Base-by-base conservation (phyloP, 2,888 invertebrate species). In the Corythucha ciliata region DNA sequence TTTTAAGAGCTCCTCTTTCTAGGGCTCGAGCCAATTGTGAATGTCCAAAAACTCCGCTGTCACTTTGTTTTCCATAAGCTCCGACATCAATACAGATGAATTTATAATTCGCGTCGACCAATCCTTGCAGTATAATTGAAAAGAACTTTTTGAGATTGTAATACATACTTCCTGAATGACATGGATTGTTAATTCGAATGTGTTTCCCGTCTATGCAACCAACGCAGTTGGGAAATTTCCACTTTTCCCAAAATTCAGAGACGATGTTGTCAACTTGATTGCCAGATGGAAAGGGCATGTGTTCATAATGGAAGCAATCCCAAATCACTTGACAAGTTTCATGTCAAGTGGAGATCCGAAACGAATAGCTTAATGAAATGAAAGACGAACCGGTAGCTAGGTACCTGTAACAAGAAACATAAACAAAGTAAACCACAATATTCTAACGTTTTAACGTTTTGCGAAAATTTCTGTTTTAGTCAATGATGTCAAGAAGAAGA, bases 81-180 rank as follows among this genome's bases (percentile, higher is more conserved):
- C 41, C 41, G n/a, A 41, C 41, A 41, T 41, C 41, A 41, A 41
- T 41, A 25, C 41, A 5, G 12, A 41, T 41, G 41, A 41, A 41
- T 41, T 41, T 41, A 25, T 41, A 41, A 12, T 20, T 44, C n/a
- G 52, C 45, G 25, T 48, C 7, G 55, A 56, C 48, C 45, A 54
- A 18, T 50, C 58, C 4, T 66, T 62, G 56, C 65, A 66, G 37
- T n/a, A 48, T 25, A 8, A 25, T 8, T 20, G 37, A 26, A 21
- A 21, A 21, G 26, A 22, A 22, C 20, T 26, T n/a, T 25, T 37
- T 37, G 25, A 12, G 12, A 25, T 41, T 41, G 24, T 18, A 41
- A 21, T 41, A 41, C 41, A 41, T 41, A 7, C 22, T 41, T 24
- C 41, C 41, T 16, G 41, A 41, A 41, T 41, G 41, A 21, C 16